Base-by-base conservation (phyloP, 2,113 vertebrate genomes). In the Grus americana region DNA sequence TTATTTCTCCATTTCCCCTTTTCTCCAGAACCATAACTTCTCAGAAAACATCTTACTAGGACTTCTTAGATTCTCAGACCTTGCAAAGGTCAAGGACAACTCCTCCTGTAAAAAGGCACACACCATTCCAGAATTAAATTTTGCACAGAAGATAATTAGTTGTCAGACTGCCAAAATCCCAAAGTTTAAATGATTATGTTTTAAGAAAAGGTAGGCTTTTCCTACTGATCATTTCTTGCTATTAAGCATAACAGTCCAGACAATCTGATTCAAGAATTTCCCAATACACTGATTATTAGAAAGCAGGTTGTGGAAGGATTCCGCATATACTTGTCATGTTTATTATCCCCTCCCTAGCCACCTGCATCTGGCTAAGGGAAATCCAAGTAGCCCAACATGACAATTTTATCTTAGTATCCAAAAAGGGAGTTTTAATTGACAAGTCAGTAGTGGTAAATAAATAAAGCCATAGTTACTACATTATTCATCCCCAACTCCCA, bases 371-470 rank as follows among this genome's bases (percentile, higher is more conserved):
- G 70, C 90, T 85, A 88, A 75, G 73, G 49, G 55, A 93, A 94
- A 94, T 58, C 52, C 46, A 94, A 78, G 50, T 65, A 85, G 49
- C 30, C 40, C 46, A 79, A 88, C 85, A 90, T 50, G 66, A 93
- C 82, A 94, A 42, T 61, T 76, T 68, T 36, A 72, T 16, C 42
- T 65, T 23, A 27, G 34, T 19, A 79, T 49, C n/a, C 86, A 86
- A 68, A 90, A 57, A 57, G 57, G 46, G 78, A 20, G 36, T 75
- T 94, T 66, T 74, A 88, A 87, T 26, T 21, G 26, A 36, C 54
- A 73, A 91, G 38, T 47, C 72, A 80, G 49, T 47, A 91, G 57
- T 76, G 47, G 79, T 92, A 95, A 95, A 96, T 97, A 97, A 97
- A 97, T 97, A 96, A 95, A 91, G 29, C 47, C 17, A 88, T 24